Percentiles rank a stretch among this genome's conserved stretches.
phyloP scores from a whole-genome alignment of 2,113 vertebrate genomes.

The Calyptomena viridis region DNA sequence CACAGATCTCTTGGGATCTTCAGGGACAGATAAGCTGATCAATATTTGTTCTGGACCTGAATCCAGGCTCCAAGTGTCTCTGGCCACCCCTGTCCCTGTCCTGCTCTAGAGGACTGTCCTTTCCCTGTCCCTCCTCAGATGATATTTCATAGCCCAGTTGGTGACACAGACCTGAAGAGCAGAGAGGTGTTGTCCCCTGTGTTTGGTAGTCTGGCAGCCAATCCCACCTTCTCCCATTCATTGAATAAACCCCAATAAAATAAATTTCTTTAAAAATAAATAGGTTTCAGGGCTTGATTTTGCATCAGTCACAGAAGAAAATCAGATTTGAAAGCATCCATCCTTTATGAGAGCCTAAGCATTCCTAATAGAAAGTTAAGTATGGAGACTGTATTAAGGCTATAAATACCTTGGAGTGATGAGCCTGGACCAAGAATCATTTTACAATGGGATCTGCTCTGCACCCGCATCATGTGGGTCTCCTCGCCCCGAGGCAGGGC shows the following conservation, averaged over 20 bases:
- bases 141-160: not conserved
- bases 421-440: not conserved
- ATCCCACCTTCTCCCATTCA: not conserved
- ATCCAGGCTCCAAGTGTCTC: not conserved
- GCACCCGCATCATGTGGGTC: fast-evolving
- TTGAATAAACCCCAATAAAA: not conserved
- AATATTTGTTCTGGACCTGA: not conserved
- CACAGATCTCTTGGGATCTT: not conserved
- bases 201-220: not conserved
- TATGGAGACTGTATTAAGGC: not conserved
- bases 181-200: not conserved
- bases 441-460: not conserved
- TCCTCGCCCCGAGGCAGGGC: not conserved
- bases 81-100: not conserved
- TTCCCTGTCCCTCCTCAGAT: not conserved
- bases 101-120: not conserved
- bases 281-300: not conserved
- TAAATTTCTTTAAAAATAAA: not conserved
- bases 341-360: not conserved
- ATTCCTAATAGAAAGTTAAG: not conserved
- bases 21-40: not conserved
- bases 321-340: not conserved
- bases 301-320: not conserved
- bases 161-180: not conserved
- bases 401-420: not conserved